Percentiles rank a stretch among this genome's conserved stretches.
These are phyloP conservation scores for Toxotes chatareus DNA, from an alignment of 2,113 vertebrate species.

Conservation along the genomic window DNA sequence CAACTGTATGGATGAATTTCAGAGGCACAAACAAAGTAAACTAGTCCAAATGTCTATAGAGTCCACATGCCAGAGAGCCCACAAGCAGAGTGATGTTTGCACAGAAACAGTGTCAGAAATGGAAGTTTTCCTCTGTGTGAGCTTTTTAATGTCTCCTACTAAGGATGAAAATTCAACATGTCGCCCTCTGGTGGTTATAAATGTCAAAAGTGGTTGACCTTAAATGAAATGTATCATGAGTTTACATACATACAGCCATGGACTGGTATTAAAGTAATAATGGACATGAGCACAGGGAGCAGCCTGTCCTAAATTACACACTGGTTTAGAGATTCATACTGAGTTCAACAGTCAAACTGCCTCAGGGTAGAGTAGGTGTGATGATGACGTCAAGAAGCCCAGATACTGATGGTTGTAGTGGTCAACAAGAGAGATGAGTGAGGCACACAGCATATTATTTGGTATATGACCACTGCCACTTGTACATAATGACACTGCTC, in stretches of 20 bases:
- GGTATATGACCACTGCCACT: not conserved
- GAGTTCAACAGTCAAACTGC: not conserved
- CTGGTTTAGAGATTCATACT: not conserved
- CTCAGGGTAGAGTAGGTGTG: not conserved
- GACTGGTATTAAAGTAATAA: not conserved
- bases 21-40: not conserved
- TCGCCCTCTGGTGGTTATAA: constrained; percentile 64
- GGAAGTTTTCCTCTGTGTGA: not conserved
- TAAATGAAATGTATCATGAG: not conserved
- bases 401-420: not conserved
- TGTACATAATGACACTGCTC: not conserved
- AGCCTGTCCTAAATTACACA: not conserved
- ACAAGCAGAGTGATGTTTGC: not conserved
- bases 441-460: not conserved
- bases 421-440: not conserved
- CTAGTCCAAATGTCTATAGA: not conserved
- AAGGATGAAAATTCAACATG: not conserved
- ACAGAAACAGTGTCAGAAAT: not conserved
- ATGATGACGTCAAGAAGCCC: not conserved
- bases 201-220: not conserved
- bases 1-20: too few relatives aligned
- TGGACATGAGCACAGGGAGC: not conserved
- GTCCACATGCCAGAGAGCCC: not conserved
- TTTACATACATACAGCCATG: not conserved
- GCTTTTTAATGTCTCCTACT: too few relatives aligned